Conservation (phyloP, 2,113 vertebrate species). For the Seriola aureovittata region DNA sequence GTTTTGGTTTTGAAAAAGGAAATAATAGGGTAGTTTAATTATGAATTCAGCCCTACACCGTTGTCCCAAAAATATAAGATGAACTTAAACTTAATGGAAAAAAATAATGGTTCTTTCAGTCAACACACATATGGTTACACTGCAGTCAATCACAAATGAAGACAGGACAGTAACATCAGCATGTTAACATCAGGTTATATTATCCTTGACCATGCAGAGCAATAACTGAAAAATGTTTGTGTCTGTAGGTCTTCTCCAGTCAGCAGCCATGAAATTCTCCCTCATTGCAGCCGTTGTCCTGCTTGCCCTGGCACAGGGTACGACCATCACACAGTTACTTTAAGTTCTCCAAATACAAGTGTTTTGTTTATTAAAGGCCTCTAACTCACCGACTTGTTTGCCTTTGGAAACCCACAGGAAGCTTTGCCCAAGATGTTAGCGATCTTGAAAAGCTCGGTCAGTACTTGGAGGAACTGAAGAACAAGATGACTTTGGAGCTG, state of each 20-base stretch:
- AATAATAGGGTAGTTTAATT: neutral
- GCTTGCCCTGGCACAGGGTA: constrained; percentile 78
- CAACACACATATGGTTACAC: neutral
- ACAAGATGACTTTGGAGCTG: constrained; percentile 55
- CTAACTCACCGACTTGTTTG: neutral
- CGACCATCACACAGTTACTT: neutral
- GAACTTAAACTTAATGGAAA: neutral
- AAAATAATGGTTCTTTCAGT: neutral
- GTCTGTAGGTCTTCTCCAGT: constrained; percentile 56
- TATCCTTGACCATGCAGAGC: neutral
- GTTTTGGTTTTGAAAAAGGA: too few species aligned
- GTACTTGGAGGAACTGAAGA: constrained; percentile 68
- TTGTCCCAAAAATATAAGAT: too few species aligned
- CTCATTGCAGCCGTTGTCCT: constrained; percentile 68
- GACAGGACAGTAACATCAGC: neutral
- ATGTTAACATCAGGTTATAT: neutral
- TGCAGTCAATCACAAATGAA: neutral
- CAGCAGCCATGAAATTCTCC: constrained; percentile 81
- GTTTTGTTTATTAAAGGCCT: neutral
- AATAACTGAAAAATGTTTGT: neutral
- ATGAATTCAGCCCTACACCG: neutral
- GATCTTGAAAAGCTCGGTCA: constrained; percentile 52
- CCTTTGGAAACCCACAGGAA: constrained; percentile 51
- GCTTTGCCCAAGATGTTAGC: constrained; percentile 47
- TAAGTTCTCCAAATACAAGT: neutral